Percentiles rank a stretch among this genome's conserved stretches.
Evolutionary conservation across 2,888 invertebrate species (phyloP).

Genomic region (Empis stercorea): DNA sequence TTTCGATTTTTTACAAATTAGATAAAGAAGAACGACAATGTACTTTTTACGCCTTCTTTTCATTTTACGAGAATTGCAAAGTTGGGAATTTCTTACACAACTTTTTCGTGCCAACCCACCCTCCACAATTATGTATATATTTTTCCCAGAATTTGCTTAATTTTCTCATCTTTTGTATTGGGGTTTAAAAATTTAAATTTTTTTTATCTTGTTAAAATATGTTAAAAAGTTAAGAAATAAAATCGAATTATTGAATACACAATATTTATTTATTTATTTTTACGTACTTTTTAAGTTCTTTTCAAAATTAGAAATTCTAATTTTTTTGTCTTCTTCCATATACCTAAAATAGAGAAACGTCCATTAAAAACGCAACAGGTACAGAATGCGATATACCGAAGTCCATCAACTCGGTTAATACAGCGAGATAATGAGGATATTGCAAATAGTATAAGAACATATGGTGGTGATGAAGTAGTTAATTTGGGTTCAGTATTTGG

Average conservation of each 20-base stretch:
- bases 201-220: too few relatives aligned
- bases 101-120: too few relatives aligned
- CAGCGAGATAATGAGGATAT: conserved; percentile 29
- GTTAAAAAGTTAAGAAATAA: too few relatives aligned
- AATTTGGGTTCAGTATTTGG: conserved; percentile 26
- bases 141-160: too few relatives aligned
- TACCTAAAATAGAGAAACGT: conserved; percentile 29
- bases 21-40: not conserved
- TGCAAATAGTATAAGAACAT: conserved; percentile 14
- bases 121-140: too few relatives aligned
- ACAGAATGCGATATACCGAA: conserved; percentile 33
- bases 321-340: not conserved
- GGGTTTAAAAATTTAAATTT: too few relatives aligned
- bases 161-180: too few relatives aligned
- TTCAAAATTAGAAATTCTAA: not conserved
- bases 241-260: too few relatives aligned
- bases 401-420: conserved; percentile 33
- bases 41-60: too few relatives aligned
- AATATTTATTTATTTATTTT: not conserved
- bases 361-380: conserved; percentile 31
- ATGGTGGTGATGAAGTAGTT: conserved; percentile 15
- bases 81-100: too few relatives aligned
- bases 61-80: too few relatives aligned
- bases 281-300: not conserved
- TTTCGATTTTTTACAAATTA: not conserved